Evolutionary conservation across 2,888 invertebrate species (phyloP), one percentile per base, ranked within the genome.

Genomic region (Scrobipalpa atriplicella): DNA sequence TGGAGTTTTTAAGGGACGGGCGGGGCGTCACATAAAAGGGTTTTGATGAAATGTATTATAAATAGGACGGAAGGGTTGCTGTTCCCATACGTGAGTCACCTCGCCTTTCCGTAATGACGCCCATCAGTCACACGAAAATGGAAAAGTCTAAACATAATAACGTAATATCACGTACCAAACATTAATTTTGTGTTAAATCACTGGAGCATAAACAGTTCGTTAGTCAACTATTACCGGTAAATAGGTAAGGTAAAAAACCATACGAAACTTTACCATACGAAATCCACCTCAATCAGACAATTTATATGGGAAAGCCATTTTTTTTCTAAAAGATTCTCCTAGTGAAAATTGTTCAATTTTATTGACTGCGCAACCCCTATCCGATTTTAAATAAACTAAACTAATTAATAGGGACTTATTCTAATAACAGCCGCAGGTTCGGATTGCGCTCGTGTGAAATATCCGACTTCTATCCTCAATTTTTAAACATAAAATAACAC

Each of bases 11-110:
- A 58, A 54, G 58, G 58, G 58, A 36, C 38, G 58, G 38, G 29
- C 56, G 19, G 58, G 38, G 29, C 56, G 19, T 29, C n/a, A 5
- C 5, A 5, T 58, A 38, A 38, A 38, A 38, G 38, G 58, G n/a
- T 58, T 58, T 58, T 58, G 58, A 58, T 58, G 58, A 18, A 58
- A 38, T n/a, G 38, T 58, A 38, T 58, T 58, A 58, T 58, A 58
- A 58, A 29, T 58, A 38, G 56, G 19, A 56, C 56, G 56, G 58
- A 58, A 58, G 58, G 58, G 58, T 58, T 29, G 58, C 38, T 38
- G 54, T 56, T 16, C 1, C 58, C 58, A 58, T 58, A 38, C 58
- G 36, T 58, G 58, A 5, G 36, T 58, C 58, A 58, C 58, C 58
- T 38, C 58, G 38, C 36, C 16, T 36, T 58, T n/a, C 36, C 36